Conservation (phyloP, 2,113 vertebrate genomes). For the Pachyramphus minor region DNA sequence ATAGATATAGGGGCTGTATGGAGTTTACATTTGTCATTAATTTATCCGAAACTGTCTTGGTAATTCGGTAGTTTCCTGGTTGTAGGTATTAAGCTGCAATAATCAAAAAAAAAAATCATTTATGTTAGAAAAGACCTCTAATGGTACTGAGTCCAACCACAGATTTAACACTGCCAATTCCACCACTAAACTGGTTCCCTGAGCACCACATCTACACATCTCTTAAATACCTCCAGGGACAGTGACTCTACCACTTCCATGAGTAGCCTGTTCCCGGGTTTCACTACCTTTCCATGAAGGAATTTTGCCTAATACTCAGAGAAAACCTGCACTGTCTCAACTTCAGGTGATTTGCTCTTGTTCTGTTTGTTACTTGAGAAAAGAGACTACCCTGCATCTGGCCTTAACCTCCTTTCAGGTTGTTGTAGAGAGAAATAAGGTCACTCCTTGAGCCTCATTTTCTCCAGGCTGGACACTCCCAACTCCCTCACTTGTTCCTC, state of each 20-base stretch:
- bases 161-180: not conserved
- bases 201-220: accelerated
- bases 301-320: not conserved
- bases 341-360: not conserved
- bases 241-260: not conserved
- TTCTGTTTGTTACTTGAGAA: not conserved
- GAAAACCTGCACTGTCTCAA: not conserved
- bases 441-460: accelerated
- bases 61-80: not conserved
- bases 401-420: accelerated
- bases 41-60: not conserved
- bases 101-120: not conserved
- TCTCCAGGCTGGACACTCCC: not conserved
- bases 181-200: not conserved
- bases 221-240: not conserved
- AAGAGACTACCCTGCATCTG: accelerated
- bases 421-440: accelerated
- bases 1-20: not conserved
- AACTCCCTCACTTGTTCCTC: not conserved
- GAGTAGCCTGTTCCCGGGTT: not conserved
- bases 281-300: not conserved
- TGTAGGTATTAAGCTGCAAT: not conserved
- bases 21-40: not conserved
- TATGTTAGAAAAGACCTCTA: not conserved
- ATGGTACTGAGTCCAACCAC: not conserved